Percentiles rank a stretch among this genome's conserved stretches.
phyloP scores from a whole-genome alignment of 2,888 invertebrate species.

The Ypsolopha scabrella region DNA sequence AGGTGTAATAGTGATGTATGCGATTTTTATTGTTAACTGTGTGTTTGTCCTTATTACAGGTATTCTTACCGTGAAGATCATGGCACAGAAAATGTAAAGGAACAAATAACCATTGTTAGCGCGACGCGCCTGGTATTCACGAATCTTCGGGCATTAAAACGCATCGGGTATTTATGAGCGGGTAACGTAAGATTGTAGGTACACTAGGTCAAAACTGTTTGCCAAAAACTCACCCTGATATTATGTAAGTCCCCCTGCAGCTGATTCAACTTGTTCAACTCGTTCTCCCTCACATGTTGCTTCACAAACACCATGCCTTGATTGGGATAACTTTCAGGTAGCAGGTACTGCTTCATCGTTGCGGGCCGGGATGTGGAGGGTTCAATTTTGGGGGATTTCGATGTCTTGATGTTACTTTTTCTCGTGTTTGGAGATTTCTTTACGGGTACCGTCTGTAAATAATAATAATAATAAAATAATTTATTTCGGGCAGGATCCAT shows the following conservation, averaged over 20 bases:
- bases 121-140: no score
- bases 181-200: no score
- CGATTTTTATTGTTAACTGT: no score
- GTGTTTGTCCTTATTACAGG: no score
- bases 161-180: no score
- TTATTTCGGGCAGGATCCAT: no score
- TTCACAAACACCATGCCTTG: slow-evolving; percentile 48
- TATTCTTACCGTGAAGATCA: no score
- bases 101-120: no score
- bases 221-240: slow-evolving; percentile 32
- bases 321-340: slow-evolving; percentile 50
- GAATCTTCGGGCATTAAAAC: no score
- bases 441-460: neutral
- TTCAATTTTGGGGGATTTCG: slow-evolving; percentile 5
- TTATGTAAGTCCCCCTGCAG: slow-evolving; percentile 50
- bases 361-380: neutral
- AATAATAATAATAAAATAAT: no score
- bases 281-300: slow-evolving; percentile 51
- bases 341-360: slow-evolving; percentile 38
- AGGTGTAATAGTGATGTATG: no score
- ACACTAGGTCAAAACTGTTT: neutral
- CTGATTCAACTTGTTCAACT: slow-evolving; percentile 50
- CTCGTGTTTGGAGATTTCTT: slow-evolving; percentile 1
- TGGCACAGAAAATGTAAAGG: no score
- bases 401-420: neutral